Conservation (phyloP, 2,888 invertebrate species). For the Ligdia adustata region DNA sequence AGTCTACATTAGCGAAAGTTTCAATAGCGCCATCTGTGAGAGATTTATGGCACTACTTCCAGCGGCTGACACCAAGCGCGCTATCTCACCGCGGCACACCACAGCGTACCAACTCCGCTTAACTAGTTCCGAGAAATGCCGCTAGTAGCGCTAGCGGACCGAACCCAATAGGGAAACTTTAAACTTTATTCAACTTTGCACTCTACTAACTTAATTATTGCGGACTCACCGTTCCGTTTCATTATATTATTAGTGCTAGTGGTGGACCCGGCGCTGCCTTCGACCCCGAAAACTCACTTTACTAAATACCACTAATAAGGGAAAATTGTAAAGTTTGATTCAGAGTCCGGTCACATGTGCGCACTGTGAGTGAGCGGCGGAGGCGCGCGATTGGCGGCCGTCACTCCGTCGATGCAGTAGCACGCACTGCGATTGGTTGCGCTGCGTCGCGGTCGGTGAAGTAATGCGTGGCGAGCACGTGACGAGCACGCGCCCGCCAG, state of each 20-base stretch:
- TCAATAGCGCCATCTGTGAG: constrained; percentile 56
- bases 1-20: too few relatives aligned
- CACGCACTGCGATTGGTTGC: constrained; percentile 50
- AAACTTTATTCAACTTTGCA: neutral
- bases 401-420: constrained; percentile 48
- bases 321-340: constrained; percentile 27
- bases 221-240: constrained; percentile 68
- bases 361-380: constrained; percentile 55
- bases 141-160: constrained; percentile 33
- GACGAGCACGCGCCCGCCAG: constrained; percentile 50
- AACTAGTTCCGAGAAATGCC: constrained; percentile 32
- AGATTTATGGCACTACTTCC: too few relatives aligned
- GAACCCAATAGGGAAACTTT: neutral
- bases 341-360: constrained; percentile 73
- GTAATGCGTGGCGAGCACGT: constrained; percentile 59
- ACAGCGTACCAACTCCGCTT: too few relatives aligned
- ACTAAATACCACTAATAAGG: constrained; percentile 22
- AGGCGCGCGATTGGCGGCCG: constrained; percentile 57
- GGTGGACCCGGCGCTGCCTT: constrained; percentile 4
- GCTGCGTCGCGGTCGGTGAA: constrained; percentile 47
- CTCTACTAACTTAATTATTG: neutral
- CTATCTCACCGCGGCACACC: too few relatives aligned
- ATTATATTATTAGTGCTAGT: constrained; percentile 40
- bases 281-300: constrained; percentile 3
- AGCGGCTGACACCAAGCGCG: too few relatives aligned